Base-by-base conservation (phyloP, 2,888 invertebrate species). In the Seira ritae region DNA sequence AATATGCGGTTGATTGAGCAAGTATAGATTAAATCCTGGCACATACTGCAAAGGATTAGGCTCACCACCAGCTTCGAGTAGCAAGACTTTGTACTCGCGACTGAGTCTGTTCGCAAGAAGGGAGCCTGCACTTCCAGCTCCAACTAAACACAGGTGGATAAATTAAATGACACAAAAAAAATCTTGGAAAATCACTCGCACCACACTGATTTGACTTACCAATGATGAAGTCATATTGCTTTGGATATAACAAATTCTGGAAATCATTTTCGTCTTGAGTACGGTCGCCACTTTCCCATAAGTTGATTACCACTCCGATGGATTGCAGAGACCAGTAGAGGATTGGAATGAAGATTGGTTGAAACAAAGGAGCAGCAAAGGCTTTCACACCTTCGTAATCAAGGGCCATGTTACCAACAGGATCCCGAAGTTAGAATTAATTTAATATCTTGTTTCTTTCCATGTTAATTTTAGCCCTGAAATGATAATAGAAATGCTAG, bases 21-120 rank as follows among this genome's bases (percentile, higher is more conserved):
- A 79, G 73, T 84, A 86, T 24, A 86, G 79, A 31, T 84, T 79
- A 71, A 86, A 78, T 17, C 84, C 86, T 1, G 86, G 86, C n/a
- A 86, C 84, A n/a, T 82, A 65, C 55, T 84, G 86, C 0, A 86
- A 74, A 12, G 86, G 86, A 69, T 86, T 84, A 1, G 84, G 86
- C 73, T 86, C 86, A 6, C 86, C 86, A 0, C 86, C 86, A 8
- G 84, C 84, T 19, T 84, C 84, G 22, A 84, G 19, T 15, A 84
- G 24, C 10, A 84, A 42, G 22, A 85, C 84, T 79, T 86, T 86
- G 70, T 86, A 82, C 37, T 79, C 69, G 31, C 79, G 82, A 19
- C 79, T 79, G 4, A 86, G 55, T 17, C 86, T 55, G 62, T 86
- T 86, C 2, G 86, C 86, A 1, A 86, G 67, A 1, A 86, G 55